phyloP scores from a whole-genome alignment of 2,113 vertebrate genomes.

The Pteruthius melanotis region DNA sequence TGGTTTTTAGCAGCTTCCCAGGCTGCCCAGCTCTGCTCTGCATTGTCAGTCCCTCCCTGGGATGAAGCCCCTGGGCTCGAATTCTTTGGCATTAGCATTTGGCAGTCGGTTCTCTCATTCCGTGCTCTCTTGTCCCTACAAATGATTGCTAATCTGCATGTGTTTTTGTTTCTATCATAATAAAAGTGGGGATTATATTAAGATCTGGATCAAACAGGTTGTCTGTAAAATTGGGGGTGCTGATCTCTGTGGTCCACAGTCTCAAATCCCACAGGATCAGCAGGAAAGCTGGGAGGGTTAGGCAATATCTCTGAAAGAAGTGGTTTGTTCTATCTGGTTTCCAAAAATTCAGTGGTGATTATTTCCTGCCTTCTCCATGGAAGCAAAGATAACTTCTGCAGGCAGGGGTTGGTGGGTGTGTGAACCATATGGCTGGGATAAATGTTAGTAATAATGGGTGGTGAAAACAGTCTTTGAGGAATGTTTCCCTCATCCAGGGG shows the following conservation, averaged over 20 bases:
- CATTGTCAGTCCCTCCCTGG: neutral
- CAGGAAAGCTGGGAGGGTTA: neutral
- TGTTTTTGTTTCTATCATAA: constrained; percentile 37
- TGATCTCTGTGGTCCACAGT: neutral
- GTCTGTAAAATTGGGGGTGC: neutral
- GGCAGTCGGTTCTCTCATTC: neutral
- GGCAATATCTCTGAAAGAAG: neutral
- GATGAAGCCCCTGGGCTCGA: constrained; percentile 17
- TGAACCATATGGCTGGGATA: neutral
- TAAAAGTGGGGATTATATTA: neutral
- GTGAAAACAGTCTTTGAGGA: neutral
- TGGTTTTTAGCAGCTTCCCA: neutral
- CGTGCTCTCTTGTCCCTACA: neutral
- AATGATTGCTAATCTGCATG: constrained; percentile 24
- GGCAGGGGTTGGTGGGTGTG: neutral
- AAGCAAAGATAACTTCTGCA: neutral
- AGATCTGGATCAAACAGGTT: constrained; percentile 14
- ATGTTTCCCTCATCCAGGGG: neutral
- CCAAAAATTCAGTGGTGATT: neutral
- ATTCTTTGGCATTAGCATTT: constrained; percentile 6
- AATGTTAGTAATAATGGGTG: neutral
- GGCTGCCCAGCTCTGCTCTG: neutral
- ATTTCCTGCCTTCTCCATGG: neutral
- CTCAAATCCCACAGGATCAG: neutral
- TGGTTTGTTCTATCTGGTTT: neutral